Percentiles rank a stretch among this genome's conserved stretches.
phyloP scores from a whole-genome alignment of 2,888 invertebrate genomes.

The Troilus luridus region DNA sequence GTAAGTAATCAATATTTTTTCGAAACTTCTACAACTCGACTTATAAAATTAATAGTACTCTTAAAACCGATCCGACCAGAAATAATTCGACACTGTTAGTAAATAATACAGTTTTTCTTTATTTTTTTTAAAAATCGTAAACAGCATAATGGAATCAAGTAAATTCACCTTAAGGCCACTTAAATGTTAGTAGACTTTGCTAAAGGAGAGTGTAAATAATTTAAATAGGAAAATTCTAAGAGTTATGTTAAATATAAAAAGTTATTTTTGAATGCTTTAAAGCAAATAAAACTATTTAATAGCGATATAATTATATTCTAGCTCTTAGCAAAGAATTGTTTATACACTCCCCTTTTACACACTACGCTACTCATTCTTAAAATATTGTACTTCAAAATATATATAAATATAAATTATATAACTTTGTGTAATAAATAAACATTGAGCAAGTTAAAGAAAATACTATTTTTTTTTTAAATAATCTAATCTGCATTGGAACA shows the following conservation, averaged over 20 bases:
- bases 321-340: background rate
- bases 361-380: slow-evolving; percentile 17
- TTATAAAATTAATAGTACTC: background rate
- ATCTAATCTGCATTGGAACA: slow-evolving; percentile 3
- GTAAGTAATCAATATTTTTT: background rate
- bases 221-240: background rate
- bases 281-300: background rate
- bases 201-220: background rate
- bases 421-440: slow-evolving; percentile 30
- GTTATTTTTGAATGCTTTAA: background rate
- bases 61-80: background rate
- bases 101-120: background rate
- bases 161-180: slow-evolving; percentile 36
- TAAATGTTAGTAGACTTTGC: background rate
- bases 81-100: background rate
- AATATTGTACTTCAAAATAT: slow-evolving; percentile 45
- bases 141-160: slow-evolving; percentile 5
- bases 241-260: background rate
- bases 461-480: background rate
- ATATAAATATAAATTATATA: slow-evolving; percentile 43
- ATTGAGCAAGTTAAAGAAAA: slow-evolving; percentile 48
- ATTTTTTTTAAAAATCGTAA: background rate
- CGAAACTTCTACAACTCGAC: background rate
- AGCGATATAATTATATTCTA: background rate
- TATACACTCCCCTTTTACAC: slow-evolving; percentile 17